Base-by-base conservation (phyloP, 2,113 vertebrate species). In the human region DNA sequence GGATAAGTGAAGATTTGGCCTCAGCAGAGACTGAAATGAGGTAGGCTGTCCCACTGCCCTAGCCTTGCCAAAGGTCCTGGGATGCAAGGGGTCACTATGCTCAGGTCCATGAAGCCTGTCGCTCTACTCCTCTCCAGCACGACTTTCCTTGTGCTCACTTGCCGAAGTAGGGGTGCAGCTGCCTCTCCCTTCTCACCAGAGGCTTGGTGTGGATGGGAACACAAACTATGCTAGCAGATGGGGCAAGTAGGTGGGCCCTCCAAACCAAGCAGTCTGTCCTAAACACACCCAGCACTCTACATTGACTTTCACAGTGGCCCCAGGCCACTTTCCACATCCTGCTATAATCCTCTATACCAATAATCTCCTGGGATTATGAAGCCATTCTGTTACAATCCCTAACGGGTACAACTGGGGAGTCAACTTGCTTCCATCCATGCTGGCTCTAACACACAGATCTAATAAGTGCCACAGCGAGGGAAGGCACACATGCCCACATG, bases 1-100 rank as follows among this genome's bases (percentile, higher is more conserved):
- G 80, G 94, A 98, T 98, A 97, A 98, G 96, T 98, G 98, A 68
- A 97, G 98, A 95, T 35, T 90, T 92, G 93, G 98, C 80, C 38
- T 83, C 89, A 97, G 96, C 1, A 9, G 91, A 98, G 98, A 97
- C 97, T 98, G 86, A 98, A 96, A 97, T 97, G 81, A 97, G 98
- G 98, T 38, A 80, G 73, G 78, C 5, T 94, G 98, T 96, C 96
- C 96, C 68, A 6, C 96, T 98, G 94, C 96, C 95, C 57, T 27
- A 0, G 91, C 96, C 95, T 90, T 95, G 94, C 97, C 96, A 90
- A 23, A 76, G 96, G 98, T 97, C 96, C 98, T 5, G 89, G 94
- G 50, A 5, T 92, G 72, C 86, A 92, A 97, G 85, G 61, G 93
- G 80, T 95, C 83, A 88, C 79, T 94, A 61, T 14, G 61, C 45